A percentile compares a stretch with the other conserved stretches of the same genome.
Conservation (phyloP, 1,140 invertebrate genomes). For the Drosophila virilis region DNA sequence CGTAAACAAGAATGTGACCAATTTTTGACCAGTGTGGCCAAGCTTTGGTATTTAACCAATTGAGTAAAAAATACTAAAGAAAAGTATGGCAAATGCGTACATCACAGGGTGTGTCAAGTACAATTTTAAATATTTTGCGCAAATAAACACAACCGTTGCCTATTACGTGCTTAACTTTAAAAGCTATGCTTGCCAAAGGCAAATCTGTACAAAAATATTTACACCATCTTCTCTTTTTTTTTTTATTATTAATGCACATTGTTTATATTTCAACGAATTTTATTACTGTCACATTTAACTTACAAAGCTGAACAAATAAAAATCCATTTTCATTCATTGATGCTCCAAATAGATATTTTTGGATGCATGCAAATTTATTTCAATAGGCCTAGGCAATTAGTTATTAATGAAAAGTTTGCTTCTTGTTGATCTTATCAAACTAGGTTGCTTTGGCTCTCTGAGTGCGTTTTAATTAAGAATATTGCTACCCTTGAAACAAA, state of each 20-base stretch:
- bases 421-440: slow-evolving; percentile 70
- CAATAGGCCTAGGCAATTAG: slow-evolving; percentile 46
- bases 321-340: slow-evolving; percentile 45
- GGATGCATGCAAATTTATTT: slow-evolving; percentile 71
- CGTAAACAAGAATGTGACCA: slow-evolving; percentile 34
- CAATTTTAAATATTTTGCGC: background rate
- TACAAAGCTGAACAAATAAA: background rate
- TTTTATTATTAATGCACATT: background rate
- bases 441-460: slow-evolving; percentile 44
- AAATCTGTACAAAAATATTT: background rate
- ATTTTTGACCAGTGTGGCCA: slow-evolving; percentile 2
- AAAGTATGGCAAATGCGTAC: background rate
- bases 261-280: background rate
- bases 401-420: slow-evolving; percentile 44
- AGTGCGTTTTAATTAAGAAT: slow-evolving; percentile 70
- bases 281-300: slow-evolving; percentile 8
- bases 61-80: background rate
- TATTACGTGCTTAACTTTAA: no score
- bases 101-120: slow-evolving; percentile 1
- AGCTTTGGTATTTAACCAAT: background rate
- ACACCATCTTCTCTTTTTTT: background rate
- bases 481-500: slow-evolving; percentile 71
- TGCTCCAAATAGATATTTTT: slow-evolving; percentile 72
- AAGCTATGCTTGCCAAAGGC: background rate
- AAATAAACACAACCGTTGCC: background rate